These are phyloP conservation scores for Plemyria rubiginata DNA, from an alignment of 2,888 invertebrate species.

Conservation along the genomic window DNA sequence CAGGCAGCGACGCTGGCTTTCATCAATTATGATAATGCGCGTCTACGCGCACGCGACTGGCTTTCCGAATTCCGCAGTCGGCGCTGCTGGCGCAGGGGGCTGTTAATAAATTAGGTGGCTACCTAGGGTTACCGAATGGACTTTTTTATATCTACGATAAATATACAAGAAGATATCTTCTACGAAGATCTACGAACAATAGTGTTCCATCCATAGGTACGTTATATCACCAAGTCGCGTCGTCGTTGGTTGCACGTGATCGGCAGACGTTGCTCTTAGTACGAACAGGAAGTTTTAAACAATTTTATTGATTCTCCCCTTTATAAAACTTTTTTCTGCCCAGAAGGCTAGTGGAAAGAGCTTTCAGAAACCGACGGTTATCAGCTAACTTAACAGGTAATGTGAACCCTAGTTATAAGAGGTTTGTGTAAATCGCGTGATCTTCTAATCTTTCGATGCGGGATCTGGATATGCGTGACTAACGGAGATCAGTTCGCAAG, in stretches of 20 bases:
- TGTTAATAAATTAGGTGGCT: conserved; percentile 3
- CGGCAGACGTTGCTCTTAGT: too few species aligned
- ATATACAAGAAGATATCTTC: too few species aligned
- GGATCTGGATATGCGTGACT: conserved; percentile 24
- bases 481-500: conserved; percentile 42
- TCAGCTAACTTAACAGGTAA: neutral
- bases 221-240: too few species aligned
- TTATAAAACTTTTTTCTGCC: too few species aligned
- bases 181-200: too few species aligned
- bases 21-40: conserved; percentile 80
- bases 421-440: conserved; percentile 15
- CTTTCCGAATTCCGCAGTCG: conserved; percentile 70
- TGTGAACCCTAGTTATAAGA: neutral
- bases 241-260: too few species aligned
- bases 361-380: too few species aligned
- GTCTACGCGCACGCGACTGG: conserved; percentile 61
- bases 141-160: neutral
- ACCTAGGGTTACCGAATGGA: neutral
- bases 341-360: too few species aligned
- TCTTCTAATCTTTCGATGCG: neutral
- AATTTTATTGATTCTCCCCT: too few species aligned
- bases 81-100: conserved; percentile 17
- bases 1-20: conserved; percentile 69
- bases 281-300: too few species aligned
- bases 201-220: too few species aligned